These are phyloP conservation scores for Micrastur ruficollis DNA, from an alignment of 2,797 vertebrate genomes.

Conservation along the genomic window DNA sequence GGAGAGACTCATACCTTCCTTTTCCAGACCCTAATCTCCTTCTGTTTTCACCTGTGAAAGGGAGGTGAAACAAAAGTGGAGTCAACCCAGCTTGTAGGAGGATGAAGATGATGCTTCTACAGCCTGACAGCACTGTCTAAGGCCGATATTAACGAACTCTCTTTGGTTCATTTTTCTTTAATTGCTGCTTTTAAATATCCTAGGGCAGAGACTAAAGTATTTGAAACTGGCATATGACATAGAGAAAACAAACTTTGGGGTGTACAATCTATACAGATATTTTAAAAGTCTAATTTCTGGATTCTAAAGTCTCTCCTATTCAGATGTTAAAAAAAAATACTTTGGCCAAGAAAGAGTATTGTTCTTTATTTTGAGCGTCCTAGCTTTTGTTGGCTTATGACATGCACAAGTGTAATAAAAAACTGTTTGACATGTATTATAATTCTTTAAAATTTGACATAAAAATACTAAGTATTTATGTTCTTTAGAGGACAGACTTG, in stretches of 20 bases:
- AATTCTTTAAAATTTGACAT: background rate
- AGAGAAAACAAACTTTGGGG: background rate
- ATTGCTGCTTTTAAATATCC: background rate
- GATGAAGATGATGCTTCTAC: background rate
- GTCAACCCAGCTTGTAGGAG: accelerated
- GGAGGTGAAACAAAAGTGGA: background rate
- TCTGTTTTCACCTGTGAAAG: background rate
- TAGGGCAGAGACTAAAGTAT: background rate
- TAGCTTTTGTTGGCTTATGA: background rate
- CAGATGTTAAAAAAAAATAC: background rate
- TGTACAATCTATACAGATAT: background rate
- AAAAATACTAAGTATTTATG: background rate
- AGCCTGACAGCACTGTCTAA: background rate
- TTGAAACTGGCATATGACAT: background rate
- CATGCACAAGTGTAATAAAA: background rate
- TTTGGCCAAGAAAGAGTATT: background rate
- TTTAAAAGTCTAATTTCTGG: background rate
- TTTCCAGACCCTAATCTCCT: background rate
- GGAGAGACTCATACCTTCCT: background rate
- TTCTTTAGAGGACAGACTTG: background rate
- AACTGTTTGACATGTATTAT: background rate
- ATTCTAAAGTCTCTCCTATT: background rate
- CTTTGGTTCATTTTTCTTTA: background rate
- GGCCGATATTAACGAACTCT: background rate
- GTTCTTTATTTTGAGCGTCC: background rate